phyloP scores from a whole-genome alignment of 1,140 invertebrate species.

The Mactra quadrangularis region DNA sequence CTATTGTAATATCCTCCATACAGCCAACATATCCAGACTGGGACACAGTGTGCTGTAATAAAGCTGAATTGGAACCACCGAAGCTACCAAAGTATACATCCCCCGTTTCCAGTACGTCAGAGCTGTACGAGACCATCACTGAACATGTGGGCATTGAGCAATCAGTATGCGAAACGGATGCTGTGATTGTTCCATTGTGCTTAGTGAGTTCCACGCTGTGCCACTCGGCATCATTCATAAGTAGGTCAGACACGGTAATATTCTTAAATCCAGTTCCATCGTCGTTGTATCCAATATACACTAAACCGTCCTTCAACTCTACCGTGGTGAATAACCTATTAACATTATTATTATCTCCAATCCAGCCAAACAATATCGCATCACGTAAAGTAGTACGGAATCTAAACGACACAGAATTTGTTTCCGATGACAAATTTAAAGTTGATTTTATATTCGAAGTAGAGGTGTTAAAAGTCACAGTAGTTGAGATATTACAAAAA shows the following conservation, averaged over 20 bases:
- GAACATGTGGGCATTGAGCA: neutral
- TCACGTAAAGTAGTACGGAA: slow-evolving; percentile 95
- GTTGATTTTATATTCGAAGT: slow-evolving; percentile 21
- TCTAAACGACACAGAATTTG: slow-evolving; percentile 88
- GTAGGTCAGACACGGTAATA: slow-evolving; percentile 71
- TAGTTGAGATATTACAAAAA: slow-evolving; percentile 93
- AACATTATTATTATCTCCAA: slow-evolving; percentile 70
- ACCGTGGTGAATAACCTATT: slow-evolving; percentile 85
- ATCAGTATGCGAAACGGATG: neutral
- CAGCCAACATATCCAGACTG: slow-evolving; percentile 91
- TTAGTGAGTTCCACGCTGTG: slow-evolving; percentile 57
- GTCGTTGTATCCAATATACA: slow-evolving; percentile 27
- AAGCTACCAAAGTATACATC: slow-evolving; percentile 31
- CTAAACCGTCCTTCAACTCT: slow-evolving; percentile 48
- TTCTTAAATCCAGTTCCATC: neutral
- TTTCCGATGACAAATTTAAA: neutral
- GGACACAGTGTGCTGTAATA: slow-evolving; percentile 19
- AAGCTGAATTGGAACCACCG: too few species aligned
- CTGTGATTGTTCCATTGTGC: neutral
- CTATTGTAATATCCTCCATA: slow-evolving; percentile 94
- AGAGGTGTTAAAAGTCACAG: slow-evolving; percentile 91
- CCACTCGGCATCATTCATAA: slow-evolving; percentile 78
- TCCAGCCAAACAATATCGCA: slow-evolving; percentile 88
- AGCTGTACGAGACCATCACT: neutral
- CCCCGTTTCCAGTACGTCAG: neutral